phyloP scores from a whole-genome alignment of 2,888 invertebrate genomes.

The Mythimna loreyi region DNA sequence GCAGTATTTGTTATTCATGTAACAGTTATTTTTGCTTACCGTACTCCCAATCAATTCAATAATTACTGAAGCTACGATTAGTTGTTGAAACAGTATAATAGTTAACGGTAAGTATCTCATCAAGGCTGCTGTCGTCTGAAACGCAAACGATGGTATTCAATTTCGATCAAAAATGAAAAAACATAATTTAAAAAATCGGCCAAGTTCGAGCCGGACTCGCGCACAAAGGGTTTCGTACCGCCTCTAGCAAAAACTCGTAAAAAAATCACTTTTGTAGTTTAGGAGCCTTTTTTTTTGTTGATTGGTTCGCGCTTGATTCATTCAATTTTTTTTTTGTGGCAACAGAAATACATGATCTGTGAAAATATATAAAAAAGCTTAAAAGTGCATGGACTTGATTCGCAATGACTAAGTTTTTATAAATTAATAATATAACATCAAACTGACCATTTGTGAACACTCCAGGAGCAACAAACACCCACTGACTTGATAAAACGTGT shows the following conservation, averaged over 20 bases:
- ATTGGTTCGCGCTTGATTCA: too few species aligned
- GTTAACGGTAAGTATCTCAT: slow-evolving; percentile 57
- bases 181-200: background rate
- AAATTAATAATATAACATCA: background rate
- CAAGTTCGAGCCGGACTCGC: too few species aligned
- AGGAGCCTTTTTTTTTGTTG: too few species aligned
- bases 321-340: too few species aligned
- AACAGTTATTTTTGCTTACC: slow-evolving; percentile 50
- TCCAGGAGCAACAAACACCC: slow-evolving; percentile 60
- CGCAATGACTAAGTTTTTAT: too few species aligned
- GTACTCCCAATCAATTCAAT: slow-evolving; percentile 65
- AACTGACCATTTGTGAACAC: slow-evolving; percentile 55
- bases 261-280: too few species aligned
- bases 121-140: slow-evolving; percentile 48
- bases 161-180: background rate
- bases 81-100: slow-evolving; percentile 59
- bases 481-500: slow-evolving; percentile 46
- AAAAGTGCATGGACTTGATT: too few species aligned
- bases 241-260: too few species aligned
- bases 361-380: too few species aligned
- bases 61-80: slow-evolving; percentile 67
- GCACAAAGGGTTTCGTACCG: too few species aligned
- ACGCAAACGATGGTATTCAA: background rate
- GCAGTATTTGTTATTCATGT: too few species aligned
- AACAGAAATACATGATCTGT: too few species aligned